Evolutionary conservation across 2,113 vertebrate species (phyloP).

Genomic region (Eurypyga helias): DNA sequence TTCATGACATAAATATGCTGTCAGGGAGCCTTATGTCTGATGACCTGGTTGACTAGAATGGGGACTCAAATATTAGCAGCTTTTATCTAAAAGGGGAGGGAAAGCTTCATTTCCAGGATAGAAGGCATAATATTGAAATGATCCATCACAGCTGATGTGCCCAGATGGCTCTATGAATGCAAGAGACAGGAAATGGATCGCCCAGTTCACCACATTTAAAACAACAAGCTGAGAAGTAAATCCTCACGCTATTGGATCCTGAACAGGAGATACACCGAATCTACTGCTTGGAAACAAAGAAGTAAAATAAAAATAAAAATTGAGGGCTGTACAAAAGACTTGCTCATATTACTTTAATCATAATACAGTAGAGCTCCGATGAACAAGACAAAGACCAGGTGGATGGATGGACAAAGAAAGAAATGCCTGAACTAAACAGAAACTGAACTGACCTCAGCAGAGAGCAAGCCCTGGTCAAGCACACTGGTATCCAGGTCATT

Average conservation of each 20-base stretch:
- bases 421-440: neutral
- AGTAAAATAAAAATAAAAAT: neutral
- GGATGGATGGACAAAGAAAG: neutral
- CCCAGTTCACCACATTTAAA: neutral
- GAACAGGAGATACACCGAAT: neutral
- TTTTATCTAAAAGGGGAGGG: conserved; percentile 10
- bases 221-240: neutral
- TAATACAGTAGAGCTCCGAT: neutral
- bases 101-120: neutral
- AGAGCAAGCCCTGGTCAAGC: neutral
- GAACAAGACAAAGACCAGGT: neutral
- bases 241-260: neutral
- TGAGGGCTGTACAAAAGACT: neutral
- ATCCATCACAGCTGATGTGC: conserved; percentile 42
- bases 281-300: neutral
- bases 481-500: neutral
- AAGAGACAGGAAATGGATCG: neutral
- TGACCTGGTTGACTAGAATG: neutral
- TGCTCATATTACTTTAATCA: neutral
- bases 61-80: conserved; percentile 19
- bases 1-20: neutral
- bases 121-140: conserved; percentile 29
- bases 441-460: neutral
- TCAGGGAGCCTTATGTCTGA: neutral
- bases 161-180: conserved; percentile 36